Conservation (phyloP, 53 echinoderm and acorn worm species). For the Crossaster papposus region DNA sequence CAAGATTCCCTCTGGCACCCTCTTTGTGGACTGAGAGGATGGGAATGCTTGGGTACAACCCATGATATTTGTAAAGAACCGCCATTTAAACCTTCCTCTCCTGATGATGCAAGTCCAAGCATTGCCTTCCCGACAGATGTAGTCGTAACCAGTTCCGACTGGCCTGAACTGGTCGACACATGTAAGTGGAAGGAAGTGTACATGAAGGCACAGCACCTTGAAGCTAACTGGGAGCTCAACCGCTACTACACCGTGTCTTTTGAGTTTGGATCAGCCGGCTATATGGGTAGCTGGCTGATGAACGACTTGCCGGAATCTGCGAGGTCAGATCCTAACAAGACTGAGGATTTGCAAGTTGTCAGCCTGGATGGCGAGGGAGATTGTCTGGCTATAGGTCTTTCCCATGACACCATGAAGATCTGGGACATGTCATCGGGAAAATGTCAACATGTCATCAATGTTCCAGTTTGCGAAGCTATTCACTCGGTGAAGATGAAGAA, state of each 20-base stretch:
- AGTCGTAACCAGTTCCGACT: neutral
- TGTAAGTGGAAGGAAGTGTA: neutral
- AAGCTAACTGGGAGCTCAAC: neutral
- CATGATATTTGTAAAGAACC: neutral
- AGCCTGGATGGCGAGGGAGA: neutral
- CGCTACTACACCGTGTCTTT: neutral
- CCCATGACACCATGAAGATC: neutral
- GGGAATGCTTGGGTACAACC: neutral
- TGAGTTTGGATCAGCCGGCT: neutral
- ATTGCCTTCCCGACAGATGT: neutral
- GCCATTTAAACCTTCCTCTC: neutral
- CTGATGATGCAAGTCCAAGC: neutral
- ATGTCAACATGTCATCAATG: neutral
- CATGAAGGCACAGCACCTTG: neutral
- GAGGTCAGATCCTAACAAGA: neutral
- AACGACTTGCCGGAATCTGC: neutral
- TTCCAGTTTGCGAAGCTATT: neutral
- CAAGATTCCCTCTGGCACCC: neutral
- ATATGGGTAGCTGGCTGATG: neutral
- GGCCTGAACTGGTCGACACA: neutral
- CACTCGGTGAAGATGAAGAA: neutral
- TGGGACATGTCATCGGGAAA: neutral
- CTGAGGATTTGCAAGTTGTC: neutral
- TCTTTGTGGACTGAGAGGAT: neutral
- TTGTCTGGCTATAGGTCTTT: neutral